These are phyloP conservation scores for Antennarius striatus DNA, from an alignment of 2,113 vertebrate genomes.

Conservation along the genomic window DNA sequence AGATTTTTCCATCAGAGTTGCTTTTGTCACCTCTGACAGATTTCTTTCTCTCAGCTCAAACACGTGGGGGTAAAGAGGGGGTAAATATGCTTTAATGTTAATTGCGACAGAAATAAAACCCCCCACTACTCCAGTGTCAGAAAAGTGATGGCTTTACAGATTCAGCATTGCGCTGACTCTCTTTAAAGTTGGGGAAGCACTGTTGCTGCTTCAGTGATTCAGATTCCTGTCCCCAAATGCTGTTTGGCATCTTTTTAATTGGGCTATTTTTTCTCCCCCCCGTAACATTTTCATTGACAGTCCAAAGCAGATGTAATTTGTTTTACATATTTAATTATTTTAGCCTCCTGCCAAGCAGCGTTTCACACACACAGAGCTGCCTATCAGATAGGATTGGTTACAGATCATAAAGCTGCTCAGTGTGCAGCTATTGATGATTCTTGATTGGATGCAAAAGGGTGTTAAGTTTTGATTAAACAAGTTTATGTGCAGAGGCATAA, in stretches of 20 bases:
- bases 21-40: constrained; percentile 51
- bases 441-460: too few species aligned
- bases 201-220: constrained; percentile 42
- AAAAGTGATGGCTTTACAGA: constrained; percentile 33
- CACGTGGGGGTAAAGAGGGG: constrained; percentile 13
- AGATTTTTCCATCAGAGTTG: constrained; percentile 57
- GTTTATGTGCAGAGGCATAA: too few species aligned
- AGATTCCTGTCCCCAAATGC: constrained; percentile 34
- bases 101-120: constrained; percentile 31
- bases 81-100: constrained; percentile 41
- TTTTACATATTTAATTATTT: constrained; percentile 21
- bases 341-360: neutral
- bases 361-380: neutral
- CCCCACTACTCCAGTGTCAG: constrained; percentile 24
- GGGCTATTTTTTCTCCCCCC: constrained; percentile 19
- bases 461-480: too few species aligned
- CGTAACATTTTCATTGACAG: constrained; percentile 30
- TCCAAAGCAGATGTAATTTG: constrained; percentile 9
- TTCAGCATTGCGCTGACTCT: constrained; percentile 25
- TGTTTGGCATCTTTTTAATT: constrained; percentile 59
- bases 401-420: neutral
- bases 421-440: neutral
- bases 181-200: constrained; percentile 18
- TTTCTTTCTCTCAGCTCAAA: constrained; percentile 11
- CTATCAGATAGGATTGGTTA: neutral